Percentiles rank a stretch among this genome's conserved stretches.
phyloP scores from a whole-genome alignment of 2,888 invertebrate genomes.

The Dendrolimus houi region DNA sequence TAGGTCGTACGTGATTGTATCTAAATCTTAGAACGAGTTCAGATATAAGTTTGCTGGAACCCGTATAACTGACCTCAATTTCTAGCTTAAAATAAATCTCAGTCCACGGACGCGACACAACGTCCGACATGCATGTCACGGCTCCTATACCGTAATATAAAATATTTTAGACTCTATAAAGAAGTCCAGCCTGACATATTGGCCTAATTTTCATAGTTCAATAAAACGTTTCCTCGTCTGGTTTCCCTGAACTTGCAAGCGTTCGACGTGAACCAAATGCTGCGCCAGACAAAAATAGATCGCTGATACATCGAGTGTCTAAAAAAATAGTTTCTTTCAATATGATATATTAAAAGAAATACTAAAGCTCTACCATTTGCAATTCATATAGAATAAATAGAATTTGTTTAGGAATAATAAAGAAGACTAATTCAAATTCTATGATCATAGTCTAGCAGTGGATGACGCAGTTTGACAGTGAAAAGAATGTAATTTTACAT shows the following conservation, averaged over 20 bases:
- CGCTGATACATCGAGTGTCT: conserved; percentile 31
- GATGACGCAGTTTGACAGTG: neutral
- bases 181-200: conserved; percentile 34
- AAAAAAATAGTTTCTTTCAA: conserved; percentile 18
- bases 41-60: conserved; percentile 33
- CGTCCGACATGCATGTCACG: conserved; percentile 19
- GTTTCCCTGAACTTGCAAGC: conserved; percentile 68
- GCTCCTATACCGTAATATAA: conserved; percentile 12
- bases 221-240: conserved; percentile 54
- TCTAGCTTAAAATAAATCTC: conserved; percentile 25
- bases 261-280: conserved; percentile 27
- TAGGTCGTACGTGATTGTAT: conserved; percentile 52
- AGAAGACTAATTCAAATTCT: neutral
- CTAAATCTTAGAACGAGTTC: conserved; percentile 30
- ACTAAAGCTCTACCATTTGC: neutral
- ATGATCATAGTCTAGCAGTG: too few relatives aligned
- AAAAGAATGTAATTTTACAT: neutral
- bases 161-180: neutral
- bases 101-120: conserved; percentile 12
- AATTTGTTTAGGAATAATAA: neutral
- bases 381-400: neutral
- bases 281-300: conserved; percentile 39
- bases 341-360: conserved; percentile 7
- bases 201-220: conserved; percentile 49
- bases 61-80: conserved; percentile 35